Conservation (phyloP, 2,113 vertebrate genomes). For the Nerophis ophidion region DNA sequence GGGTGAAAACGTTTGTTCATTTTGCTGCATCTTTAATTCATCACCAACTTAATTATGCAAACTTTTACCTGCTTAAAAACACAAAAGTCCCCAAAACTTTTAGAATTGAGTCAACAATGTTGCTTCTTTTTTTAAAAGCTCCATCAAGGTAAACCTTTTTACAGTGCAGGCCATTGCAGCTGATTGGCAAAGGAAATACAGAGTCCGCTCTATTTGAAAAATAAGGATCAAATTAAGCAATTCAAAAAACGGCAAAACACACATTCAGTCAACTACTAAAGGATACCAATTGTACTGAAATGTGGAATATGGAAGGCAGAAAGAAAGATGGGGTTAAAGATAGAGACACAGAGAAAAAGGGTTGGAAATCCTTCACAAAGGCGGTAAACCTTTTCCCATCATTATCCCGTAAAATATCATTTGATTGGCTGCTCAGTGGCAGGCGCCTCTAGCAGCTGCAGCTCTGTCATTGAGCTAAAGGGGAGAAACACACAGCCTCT, state of each 20-base stretch:
- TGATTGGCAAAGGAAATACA: conserved; percentile 35
- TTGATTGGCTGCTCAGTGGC: conserved; percentile 79
- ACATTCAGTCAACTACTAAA: neutral
- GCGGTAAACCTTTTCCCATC: conserved; percentile 73
- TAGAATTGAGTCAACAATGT: too few relatives aligned
- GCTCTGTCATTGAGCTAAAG: conserved; percentile 70
- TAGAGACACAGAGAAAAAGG: neutral
- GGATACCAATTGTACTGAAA: neutral
- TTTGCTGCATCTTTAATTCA: too few relatives aligned
- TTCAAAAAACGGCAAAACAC: neutral
- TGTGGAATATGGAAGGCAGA: neutral
- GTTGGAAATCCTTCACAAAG: conserved; percentile 27
- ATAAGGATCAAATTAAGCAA: neutral
- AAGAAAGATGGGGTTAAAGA: conserved; percentile 1
- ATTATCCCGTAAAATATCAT: conserved; percentile 80
- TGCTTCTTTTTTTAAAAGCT: too few relatives aligned
- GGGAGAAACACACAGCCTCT: conserved; percentile 74
- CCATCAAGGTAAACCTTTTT: too few relatives aligned
- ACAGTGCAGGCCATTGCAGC: conserved; percentile 19
- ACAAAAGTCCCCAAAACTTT: too few relatives aligned
- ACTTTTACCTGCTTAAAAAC: too few relatives aligned
- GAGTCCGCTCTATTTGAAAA: conserved; percentile 13
- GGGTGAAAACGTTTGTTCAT: too few relatives aligned
- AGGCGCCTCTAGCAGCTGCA: conserved; percentile 76
- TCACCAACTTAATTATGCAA: too few relatives aligned